Conservation (phyloP, 2,888 invertebrate species). For the Noctuana brunneofusca region DNA sequence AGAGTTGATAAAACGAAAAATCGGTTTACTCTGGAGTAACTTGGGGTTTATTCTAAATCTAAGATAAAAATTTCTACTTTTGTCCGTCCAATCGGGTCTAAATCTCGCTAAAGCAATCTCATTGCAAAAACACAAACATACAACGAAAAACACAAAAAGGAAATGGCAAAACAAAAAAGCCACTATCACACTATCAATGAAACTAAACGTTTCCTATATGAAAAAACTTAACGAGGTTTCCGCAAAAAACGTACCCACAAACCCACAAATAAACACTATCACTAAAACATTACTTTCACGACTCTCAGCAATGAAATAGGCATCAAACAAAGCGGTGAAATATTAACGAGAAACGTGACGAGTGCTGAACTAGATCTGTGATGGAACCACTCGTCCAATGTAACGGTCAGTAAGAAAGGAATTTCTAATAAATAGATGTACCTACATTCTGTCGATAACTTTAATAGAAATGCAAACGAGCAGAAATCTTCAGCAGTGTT, state of each 20-base stretch:
- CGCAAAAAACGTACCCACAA: slow-evolving; percentile 27
- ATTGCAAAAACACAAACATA: slow-evolving; percentile 2
- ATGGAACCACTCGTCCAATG: slow-evolving; percentile 8
- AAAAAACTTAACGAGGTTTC: slow-evolving; percentile 19
- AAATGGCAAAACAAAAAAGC: slow-evolving; percentile 2
- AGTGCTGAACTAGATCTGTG: slow-evolving; percentile 24
- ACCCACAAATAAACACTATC: slow-evolving; percentile 23
- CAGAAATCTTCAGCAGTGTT: not conserved
- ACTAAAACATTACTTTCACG: slow-evolving; percentile 30
- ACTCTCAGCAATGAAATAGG: slow-evolving; percentile 5
- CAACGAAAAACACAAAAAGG: not conserved
- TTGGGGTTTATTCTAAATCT: too few relatives aligned
- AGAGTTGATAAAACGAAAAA: too few relatives aligned
- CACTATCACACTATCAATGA: slow-evolving; percentile 3
- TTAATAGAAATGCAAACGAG: slow-evolving; percentile 4
- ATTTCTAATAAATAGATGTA: slow-evolving; percentile 22
- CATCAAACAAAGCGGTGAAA: slow-evolving; percentile 24
- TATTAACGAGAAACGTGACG: slow-evolving; percentile 33
- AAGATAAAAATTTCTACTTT: not conserved
- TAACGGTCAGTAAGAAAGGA: slow-evolving; percentile 23
- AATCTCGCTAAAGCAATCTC: slow-evolving; percentile 1
- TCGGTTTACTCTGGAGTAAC: too few relatives aligned
- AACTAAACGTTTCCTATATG: slow-evolving; percentile 4
- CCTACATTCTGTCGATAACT: slow-evolving; percentile 15
- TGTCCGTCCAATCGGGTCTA: not conserved